Conservation (phyloP, 2,888 invertebrate species). For the Diploptera punctata region DNA sequence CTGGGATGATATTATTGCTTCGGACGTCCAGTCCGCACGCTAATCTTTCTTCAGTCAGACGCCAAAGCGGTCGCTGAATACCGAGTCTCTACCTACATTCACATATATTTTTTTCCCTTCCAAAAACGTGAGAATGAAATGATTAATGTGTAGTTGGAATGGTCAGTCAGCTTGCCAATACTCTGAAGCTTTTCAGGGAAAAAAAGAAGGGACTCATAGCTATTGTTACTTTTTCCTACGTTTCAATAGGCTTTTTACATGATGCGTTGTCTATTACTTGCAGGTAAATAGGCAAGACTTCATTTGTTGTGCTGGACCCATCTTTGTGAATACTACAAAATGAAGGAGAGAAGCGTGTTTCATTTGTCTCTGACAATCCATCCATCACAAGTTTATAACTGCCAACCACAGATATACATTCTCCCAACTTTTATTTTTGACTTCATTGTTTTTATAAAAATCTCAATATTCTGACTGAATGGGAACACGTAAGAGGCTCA, state of each 20-base stretch:
- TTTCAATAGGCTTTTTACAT: not conserved
- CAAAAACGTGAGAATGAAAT: constrained; percentile 21
- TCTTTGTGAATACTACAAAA: constrained; percentile 6
- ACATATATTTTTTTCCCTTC: constrained; percentile 18
- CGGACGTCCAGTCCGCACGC: not conserved
- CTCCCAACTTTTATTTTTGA: too few relatives aligned
- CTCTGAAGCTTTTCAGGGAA: not conserved
- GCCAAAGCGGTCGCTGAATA: constrained; percentile 16
- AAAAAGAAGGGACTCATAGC: not conserved
- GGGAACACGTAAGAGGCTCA: too few relatives aligned
- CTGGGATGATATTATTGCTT: constrained; percentile 25
- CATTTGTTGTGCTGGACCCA: not conserved
- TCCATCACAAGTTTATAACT: too few relatives aligned
- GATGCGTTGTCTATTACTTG: constrained; percentile 7
- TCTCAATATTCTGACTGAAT: too few relatives aligned
- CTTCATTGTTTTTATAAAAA: too few relatives aligned
- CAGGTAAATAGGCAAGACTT: not conserved
- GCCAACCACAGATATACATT: too few relatives aligned
- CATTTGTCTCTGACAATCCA: not conserved
- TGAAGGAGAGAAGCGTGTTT: constrained; percentile 1
- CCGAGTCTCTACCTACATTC: not conserved
- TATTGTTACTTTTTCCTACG: not conserved
- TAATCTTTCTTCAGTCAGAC: constrained; percentile 31
- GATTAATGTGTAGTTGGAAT: constrained; percentile 28
- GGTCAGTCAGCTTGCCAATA: constrained; percentile 22